A percentile compares a stretch with the other conserved stretches of the same genome.
These are phyloP conservation scores for Columbina picui DNA, from an alignment of 2,113 vertebrate species.

Conservation along the genomic window DNA sequence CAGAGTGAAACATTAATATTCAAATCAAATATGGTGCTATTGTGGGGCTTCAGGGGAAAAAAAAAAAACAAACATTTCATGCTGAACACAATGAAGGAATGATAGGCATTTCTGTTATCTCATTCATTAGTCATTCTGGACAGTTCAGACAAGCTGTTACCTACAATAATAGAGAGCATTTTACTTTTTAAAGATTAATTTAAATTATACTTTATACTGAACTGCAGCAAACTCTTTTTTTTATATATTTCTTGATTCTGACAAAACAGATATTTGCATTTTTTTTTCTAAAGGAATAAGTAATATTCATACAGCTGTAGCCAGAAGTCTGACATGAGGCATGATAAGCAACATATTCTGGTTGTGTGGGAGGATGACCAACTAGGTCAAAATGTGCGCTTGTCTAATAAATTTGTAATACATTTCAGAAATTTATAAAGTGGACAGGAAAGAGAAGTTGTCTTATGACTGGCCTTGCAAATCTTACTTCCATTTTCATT, in stretches of 20 bases:
- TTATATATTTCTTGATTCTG: slow-evolving; percentile 6
- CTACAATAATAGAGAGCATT: slow-evolving; percentile 22
- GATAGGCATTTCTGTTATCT: slow-evolving; percentile 60
- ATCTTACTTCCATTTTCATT: background rate
- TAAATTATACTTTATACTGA: background rate
- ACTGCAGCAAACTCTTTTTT: background rate
- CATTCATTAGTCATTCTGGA: slow-evolving; percentile 60
- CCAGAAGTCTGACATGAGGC: background rate
- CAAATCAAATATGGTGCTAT: slow-evolving; percentile 42
- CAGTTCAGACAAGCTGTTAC: slow-evolving; percentile 46
- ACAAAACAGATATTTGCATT: background rate
- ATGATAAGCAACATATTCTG: background rate
- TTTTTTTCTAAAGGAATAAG: background rate
- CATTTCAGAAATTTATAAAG: background rate
- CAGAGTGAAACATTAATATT: slow-evolving; percentile 40
- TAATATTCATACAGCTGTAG: background rate
- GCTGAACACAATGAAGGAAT: slow-evolving; percentile 40
- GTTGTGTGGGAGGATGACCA: background rate
- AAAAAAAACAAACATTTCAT: background rate
- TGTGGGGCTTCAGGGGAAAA: background rate
- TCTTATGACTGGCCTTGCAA: background rate
- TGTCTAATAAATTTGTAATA: background rate
- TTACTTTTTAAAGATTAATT: slow-evolving; percentile 22
- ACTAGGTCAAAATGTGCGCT: background rate
- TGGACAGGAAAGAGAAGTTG: background rate